Base-by-base conservation (phyloP, 2,888 invertebrate species). In the Archaeoteleia sp. region DNA sequence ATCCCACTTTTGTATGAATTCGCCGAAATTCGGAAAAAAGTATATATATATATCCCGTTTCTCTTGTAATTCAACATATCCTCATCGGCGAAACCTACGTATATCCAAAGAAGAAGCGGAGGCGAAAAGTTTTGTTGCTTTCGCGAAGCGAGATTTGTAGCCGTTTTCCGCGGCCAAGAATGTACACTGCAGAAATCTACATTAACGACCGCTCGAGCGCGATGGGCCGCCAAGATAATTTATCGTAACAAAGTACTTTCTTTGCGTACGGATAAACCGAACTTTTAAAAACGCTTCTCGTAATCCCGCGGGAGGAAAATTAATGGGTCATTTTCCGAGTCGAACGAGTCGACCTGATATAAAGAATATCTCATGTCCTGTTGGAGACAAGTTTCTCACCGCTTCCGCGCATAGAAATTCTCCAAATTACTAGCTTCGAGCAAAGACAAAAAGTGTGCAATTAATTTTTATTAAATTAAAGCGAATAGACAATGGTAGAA, bases 401-500 rank as follows among this genome's bases (percentile, higher is more conserved):
- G 20, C 20, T 20, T 65, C 46, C 53, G 57, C 51, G 23, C 57
- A 34, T 46, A 55, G 61, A 61, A 60, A 57, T 54, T 39, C 57
- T 62, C 62, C 57, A 62, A 67, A 67, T 67, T 55, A 48, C 51
- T n/a, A n/a, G n/a, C n/a, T n/a, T n/a, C n/a, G 5, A 40, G 9
- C 29, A 8, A 8, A 29, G 29, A 8, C n/a, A 42, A 25, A 30
- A 15, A 12, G 10, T 1, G 14, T 43, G 43, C 43, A 62, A 63
- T 68, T 63, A 62, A 68, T 68, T 63, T 63, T 58, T 51, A 63
- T 63, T 46, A 54, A 67, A 61, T 48, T 51, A 62, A 62, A 67
- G 45, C 29, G 48, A 17, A 40, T 40, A 32, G 51, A 53, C 55
- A 49, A 15, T 37, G 10, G 49, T 43, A 42, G 37, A 53, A 62